Evolutionary conservation across 1,140 invertebrate species (phyloP), one percentile per base, ranked within the genome.

Genomic region (Dreissena rostriformis): DNA sequence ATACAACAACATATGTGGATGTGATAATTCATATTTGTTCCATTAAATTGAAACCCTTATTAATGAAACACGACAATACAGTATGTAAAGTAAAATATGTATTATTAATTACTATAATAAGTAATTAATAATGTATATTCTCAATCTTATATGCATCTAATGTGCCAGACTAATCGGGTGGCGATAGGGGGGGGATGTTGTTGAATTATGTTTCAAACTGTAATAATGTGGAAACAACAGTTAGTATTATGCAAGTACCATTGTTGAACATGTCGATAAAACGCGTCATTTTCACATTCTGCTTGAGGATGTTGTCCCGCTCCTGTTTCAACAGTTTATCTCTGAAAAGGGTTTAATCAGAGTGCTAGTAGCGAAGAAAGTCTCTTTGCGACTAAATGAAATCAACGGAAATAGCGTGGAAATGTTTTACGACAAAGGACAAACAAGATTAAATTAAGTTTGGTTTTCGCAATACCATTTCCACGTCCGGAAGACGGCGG

Each of bases 291-390:
- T 75, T 82, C 4, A 75, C 53, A 28, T 82, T 82, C n/a, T 75
- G 71, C 55, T 73, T 75, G 4, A 82, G 17, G 39, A 82, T 75
- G 39, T n/a, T 74, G 39, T 75, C 80, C 39, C 80, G 28, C 51
- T 82, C 80, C 10, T 39, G 19, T 75, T 74, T 82, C n/a, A 82
- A 68, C 11, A 82, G 80, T 57, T 82, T 82, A 29, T 82, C 80
- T 39, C 80, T 65, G 22, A 61, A 39, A 39, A 39, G 8, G 39
- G 39, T 39, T 39, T 39, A 8, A 39, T 39, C 39, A 39, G 8
- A 39, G 39, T 39, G 39, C 39, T 8, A 39, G 39, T 39, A 39
- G 39, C 39, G 39, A 39, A 39, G 39, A 8, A 39, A 39, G 39
- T 5, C 39, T 39, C 4, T 39, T 39, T 2, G 39, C 39, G 39